Base-by-base conservation (phyloP, 2,113 vertebrate genomes). In the Thamnaconus septentrionalis region DNA sequence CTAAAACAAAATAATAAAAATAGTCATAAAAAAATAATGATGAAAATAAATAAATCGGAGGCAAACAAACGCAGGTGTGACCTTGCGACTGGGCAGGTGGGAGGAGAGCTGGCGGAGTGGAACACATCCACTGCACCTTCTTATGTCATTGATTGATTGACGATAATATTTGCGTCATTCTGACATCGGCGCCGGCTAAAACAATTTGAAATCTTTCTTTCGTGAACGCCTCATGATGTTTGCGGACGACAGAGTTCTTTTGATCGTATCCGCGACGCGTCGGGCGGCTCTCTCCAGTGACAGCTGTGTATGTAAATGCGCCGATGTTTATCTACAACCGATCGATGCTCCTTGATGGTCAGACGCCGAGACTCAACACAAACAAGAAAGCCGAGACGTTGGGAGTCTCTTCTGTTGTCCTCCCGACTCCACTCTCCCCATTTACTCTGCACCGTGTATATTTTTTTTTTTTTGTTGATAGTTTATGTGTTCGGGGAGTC, bases 301-400 rank as follows among this genome's bases (percentile, higher is more conserved):
- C 47, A 65, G 55, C 18, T 31, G 53, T 50, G 59, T 52, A 69
- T 83, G 73, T 64, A 67, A 67, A 72, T 76, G 56, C 64, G 59
- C 67, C 77, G 76, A 74, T 65, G 66, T 70, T 64, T 59, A 64
- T 85, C 80, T 59, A 48, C 58, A 56, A 53, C 68, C n/a, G 56
- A 80, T 84, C 71, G 56, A 84, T 78, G 53, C 57, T 31, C 5
- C 31, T 4, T 56, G 76, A 79, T 51, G 66, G 59, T 66, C 75
- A 53, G 61, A 81, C 46, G 53, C 66, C n/a, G 54, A 72, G 18
- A 55, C 41, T 8, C 6, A 71, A 72, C 74, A 78, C 58, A 70
- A 69, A 73, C 66, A 65, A 64, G 65, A 61, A 67, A 70, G 58
- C 18, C n/a, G 18, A 31, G 18, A 31, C 18, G 43, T 61, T 18